Evolutionary conservation across 1,140 invertebrate species (phyloP), one percentile per base, ranked within the genome.

Genomic region (Nixonia krombeini): DNA sequence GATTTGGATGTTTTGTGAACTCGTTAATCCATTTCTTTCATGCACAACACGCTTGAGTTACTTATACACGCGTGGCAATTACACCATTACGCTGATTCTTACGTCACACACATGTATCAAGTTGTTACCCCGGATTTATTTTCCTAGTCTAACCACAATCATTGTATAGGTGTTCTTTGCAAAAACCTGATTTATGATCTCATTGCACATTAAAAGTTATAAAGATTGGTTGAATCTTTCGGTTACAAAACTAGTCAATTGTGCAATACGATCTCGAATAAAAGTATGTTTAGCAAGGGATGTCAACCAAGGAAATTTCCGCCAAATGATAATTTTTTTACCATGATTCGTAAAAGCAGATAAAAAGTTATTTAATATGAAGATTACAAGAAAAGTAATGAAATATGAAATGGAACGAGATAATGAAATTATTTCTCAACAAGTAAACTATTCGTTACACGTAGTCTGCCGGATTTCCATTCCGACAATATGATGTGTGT

Each of bases 381-480:
- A 3, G 6, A 21, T 21, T 21, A 21, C 21, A 21, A 21, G 2
- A 21, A 21, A 21, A 3, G 6, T 21, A 26, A 31, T 61, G 40
- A 45, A 4, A 38, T 6, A 15, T 53, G 17, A 33, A 16, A 26
- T 31, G 41, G 47, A 42, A 7, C n/a, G 26, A 65, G 47, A 13
- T 21, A 38, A 23, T 38, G 50, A 33, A 47, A 42, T 47, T 56
- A 41, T 68, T 68, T 62, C 64, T 52, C 56, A 55, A 55, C 52
- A 59, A 66, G 35, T 28, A 41, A 7, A 18, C 8, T 17, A 38
- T 56, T 55, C 29, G 15, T 58, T 66, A 41, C 37, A 40, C 26
- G 55, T 44, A 50, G 55, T 37, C 42, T 18, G 57, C 57, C 64
- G 64, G 57, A 68, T 68, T 68, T 68, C 65, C 65, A 68, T 68